A percentile compares a stretch with the other conserved stretches of the same genome.
These are phyloP conservation scores for Agapornis roseicollis DNA, from an alignment of 2,113 vertebrate species.

Conservation along the genomic window DNA sequence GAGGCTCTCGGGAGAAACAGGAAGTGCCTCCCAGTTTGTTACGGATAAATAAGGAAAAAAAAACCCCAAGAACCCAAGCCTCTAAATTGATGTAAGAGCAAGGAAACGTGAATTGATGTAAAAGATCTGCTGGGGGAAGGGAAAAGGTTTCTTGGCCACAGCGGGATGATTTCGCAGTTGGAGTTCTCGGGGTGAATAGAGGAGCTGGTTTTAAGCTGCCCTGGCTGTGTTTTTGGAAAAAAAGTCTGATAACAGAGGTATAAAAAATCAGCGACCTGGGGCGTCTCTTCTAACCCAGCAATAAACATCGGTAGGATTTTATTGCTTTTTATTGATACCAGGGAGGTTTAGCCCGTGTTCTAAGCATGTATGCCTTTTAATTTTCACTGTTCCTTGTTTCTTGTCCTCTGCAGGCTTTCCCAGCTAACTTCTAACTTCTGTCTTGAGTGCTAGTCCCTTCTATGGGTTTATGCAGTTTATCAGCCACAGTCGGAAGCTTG, in stretches of 20 bases:
- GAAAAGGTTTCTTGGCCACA: neutral
- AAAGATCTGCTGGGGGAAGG: neutral
- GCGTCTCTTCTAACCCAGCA: neutral
- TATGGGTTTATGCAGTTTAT: neutral
- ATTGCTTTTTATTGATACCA: neutral
- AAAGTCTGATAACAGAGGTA: neutral
- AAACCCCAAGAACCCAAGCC: no score
- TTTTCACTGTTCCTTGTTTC: neutral
- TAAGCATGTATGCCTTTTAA: neutral
- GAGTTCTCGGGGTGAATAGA: neutral
- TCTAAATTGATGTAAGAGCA: neutral
- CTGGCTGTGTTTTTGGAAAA: neutral
- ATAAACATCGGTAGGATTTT: neutral
- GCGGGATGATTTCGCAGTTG: neutral
- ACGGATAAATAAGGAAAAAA: neutral
- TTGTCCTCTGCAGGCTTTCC: neutral
- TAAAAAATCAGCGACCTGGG: neutral
- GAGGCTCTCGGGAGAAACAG: neutral
- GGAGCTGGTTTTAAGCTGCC: neutral
- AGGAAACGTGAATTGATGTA: neutral
- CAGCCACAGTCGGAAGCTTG: neutral
- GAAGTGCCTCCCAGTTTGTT: neutral
- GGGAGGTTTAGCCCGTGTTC: neutral
- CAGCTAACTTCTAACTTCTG: accelerated
- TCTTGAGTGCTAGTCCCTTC: neutral